A percentile compares a stretch with the other conserved stretches of the same genome.
These are phyloP conservation scores for Cryptoleucopteryx plumbea DNA, from an alignment of 2,113 vertebrate species.

Conservation along the genomic window DNA sequence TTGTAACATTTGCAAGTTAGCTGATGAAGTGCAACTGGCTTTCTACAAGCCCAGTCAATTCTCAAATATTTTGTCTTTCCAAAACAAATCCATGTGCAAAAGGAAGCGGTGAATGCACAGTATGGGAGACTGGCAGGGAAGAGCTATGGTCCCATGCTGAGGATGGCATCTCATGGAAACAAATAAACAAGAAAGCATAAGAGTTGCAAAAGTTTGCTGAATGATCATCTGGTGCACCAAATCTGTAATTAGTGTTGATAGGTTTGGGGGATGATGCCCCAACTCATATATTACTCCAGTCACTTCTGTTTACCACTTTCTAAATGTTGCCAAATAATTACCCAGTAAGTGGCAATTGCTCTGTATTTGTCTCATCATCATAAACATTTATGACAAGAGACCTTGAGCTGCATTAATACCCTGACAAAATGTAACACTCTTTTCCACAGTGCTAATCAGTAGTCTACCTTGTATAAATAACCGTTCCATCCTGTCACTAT, in stretches of 20 bases:
- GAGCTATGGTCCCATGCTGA: neutral
- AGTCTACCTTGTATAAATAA: neutral
- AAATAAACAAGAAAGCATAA: neutral
- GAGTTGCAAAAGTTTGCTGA: neutral
- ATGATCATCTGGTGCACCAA: neutral
- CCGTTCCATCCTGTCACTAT: neutral
- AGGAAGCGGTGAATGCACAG: neutral
- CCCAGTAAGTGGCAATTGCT: neutral
- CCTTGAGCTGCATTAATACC: neutral
- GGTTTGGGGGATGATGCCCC: neutral
- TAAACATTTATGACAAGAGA: slow-evolving; percentile 34
- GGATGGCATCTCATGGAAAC: neutral
- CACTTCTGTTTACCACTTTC: slow-evolving; percentile 1
- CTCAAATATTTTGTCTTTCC: neutral
- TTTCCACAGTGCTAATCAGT: neutral
- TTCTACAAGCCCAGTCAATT: neutral
- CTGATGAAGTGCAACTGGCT: neutral
- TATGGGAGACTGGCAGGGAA: neutral
- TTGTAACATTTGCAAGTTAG: neutral
- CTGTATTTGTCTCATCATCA: slow-evolving; percentile 26
- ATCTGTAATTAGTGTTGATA: neutral
- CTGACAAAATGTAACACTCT: neutral
- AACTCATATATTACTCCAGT: neutral
- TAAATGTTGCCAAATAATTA: slow-evolving; percentile 20
- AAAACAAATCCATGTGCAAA: neutral